These are phyloP conservation scores for Tor tambroides DNA, from an alignment of 2,113 vertebrate genomes.

Conservation along the genomic window DNA sequence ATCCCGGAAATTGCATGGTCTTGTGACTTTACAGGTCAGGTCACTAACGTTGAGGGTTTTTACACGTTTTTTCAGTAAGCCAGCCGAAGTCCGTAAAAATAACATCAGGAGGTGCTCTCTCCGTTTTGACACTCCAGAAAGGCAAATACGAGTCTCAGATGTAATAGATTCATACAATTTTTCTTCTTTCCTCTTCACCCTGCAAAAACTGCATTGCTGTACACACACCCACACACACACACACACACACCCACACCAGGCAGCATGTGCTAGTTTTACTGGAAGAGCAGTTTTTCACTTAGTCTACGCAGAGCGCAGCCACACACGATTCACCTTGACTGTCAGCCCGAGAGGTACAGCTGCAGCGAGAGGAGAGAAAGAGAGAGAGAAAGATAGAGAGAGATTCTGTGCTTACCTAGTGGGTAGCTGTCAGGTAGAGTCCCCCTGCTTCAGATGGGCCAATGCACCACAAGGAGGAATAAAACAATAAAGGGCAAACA, in stretches of 20 bases:
- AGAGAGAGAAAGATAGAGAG: conserved; percentile 48
- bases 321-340: conserved; percentile 73
- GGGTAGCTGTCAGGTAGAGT: conserved; percentile 64
- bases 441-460: conserved; percentile 61
- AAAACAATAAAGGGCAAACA: conserved; percentile 59
- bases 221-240: background rate
- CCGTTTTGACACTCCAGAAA: background rate
- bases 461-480: conserved; percentile 69
- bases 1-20: background rate
- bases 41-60: background rate
- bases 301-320: conserved; percentile 44
- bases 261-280: conserved; percentile 55
- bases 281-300: conserved; percentile 57
- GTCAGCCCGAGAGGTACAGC: conserved; percentile 67
- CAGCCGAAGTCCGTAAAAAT: background rate
- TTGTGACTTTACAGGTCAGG: conserved; percentile 38
- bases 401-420: conserved; percentile 70
- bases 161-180: background rate
- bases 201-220: conserved; percentile 56
- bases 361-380: conserved; percentile 60
- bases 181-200: conserved; percentile 12
- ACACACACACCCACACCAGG: conserved; percentile 2
- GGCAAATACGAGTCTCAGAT: background rate
- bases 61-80: conserved; percentile 12
- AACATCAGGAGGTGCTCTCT: background rate